phyloP scores from a whole-genome alignment of 1,140 invertebrate species.

The Penaeus vannamei region DNA sequence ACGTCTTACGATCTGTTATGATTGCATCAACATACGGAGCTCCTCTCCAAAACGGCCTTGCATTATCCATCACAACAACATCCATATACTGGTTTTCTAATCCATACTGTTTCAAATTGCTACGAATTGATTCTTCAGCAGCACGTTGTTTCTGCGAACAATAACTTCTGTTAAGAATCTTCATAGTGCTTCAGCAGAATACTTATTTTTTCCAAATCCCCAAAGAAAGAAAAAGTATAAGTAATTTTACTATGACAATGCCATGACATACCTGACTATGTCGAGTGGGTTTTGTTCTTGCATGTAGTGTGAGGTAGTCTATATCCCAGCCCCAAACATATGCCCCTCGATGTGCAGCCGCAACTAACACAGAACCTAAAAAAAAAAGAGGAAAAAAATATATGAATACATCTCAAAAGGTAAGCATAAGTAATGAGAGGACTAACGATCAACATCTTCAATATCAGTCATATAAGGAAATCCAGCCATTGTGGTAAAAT shows the following conservation, averaged over 20 bases:
- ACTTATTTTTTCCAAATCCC: too few relatives aligned
- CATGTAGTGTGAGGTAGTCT: constrained; percentile 94
- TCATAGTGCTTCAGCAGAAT: too few relatives aligned
- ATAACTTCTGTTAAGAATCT: too few relatives aligned
- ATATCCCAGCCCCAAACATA: constrained; percentile 94
- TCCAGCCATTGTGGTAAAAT: not conserved
- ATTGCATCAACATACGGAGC: constrained; percentile 86
- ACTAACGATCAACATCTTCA: too few relatives aligned
- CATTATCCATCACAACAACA: constrained; percentile 87
- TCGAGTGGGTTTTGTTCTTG: constrained; percentile 83
- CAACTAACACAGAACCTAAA: constrained; percentile 83
- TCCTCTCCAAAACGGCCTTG: constrained; percentile 80
- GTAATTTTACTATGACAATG: too few relatives aligned
- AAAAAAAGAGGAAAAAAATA: not conserved
- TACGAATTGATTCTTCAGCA: constrained; percentile 86
- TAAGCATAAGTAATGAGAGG: too few relatives aligned
- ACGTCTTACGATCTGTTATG: constrained; percentile 83
- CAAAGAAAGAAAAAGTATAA: too few relatives aligned
- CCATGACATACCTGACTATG: constrained; percentile 48
- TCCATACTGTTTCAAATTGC: constrained; percentile 91
- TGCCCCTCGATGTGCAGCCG: constrained; percentile 91
- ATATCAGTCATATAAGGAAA: too few relatives aligned
- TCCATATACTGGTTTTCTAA: constrained; percentile 85
- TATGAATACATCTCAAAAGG: not conserved
- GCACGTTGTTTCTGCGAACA: constrained; percentile 74